phyloP scores from a whole-genome alignment of 1,140 invertebrate genomes.

The Ostrea denselamellosa region DNA sequence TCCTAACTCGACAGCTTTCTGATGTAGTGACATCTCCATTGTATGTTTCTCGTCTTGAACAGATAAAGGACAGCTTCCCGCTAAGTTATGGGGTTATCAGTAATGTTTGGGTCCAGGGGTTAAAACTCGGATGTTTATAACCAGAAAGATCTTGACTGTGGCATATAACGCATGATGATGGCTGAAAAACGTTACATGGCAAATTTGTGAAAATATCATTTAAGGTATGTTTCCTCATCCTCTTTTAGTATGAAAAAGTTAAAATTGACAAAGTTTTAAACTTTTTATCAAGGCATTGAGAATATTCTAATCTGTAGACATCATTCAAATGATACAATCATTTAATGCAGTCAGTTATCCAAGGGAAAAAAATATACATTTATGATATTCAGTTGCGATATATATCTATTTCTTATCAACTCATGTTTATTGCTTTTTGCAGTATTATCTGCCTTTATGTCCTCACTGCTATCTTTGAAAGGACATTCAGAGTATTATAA shows the following conservation, averaged over 20 bases:
- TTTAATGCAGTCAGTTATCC: not conserved
- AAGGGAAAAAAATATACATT: not conserved
- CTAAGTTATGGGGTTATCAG: constrained; percentile 37
- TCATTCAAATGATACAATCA: not conserved
- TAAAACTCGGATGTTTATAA: constrained; percentile 26
- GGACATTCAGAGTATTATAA: too few relatives aligned
- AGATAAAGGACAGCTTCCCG: constrained; percentile 26
- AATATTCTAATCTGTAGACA: not conserved
- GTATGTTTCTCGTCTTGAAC: constrained; percentile 17
- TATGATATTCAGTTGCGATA: too few relatives aligned
- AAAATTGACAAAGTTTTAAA: not conserved
- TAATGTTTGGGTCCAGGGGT: constrained; percentile 34
- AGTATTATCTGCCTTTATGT: too few relatives aligned
- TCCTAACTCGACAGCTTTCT: not conserved
- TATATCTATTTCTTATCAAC: too few relatives aligned
- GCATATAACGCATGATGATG: not conserved
- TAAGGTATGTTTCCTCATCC: not conserved
- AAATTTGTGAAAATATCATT: not conserved
- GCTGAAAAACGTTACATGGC: constrained; percentile 6
- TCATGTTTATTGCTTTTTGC: too few relatives aligned
- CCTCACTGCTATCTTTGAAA: not conserved
- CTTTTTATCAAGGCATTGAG: not conserved
- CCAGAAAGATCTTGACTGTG: not conserved
- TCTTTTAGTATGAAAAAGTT: not conserved
- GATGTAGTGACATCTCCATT: not conserved